Conservation (phyloP, 1,140 invertebrate species). For the Sipha flava region DNA sequence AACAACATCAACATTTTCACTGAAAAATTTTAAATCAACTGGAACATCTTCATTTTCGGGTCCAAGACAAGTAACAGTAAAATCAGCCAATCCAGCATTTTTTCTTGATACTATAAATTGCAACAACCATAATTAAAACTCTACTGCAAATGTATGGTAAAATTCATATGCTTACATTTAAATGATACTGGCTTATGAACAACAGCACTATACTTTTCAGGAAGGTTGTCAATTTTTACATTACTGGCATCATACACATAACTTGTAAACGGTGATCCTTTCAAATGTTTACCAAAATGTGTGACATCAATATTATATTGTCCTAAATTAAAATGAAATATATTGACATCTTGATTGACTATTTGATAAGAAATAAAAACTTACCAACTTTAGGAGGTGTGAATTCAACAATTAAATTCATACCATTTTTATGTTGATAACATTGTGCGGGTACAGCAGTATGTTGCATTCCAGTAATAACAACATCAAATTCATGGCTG, state of each 20-base stretch:
- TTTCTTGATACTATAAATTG: conserved; percentile 66
- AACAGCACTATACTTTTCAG: conserved; percentile 61
- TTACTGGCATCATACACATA: conserved; percentile 87
- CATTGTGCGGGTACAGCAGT: conserved; percentile 86
- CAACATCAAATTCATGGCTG: conserved; percentile 82
- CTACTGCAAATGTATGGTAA: neutral
- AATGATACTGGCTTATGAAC: conserved; percentile 77
- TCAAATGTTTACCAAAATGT: conserved; percentile 79
- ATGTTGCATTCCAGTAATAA: conserved; percentile 76
- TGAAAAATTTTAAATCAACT: conserved; percentile 64
- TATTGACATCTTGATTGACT: too few species aligned
- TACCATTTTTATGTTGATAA: conserved; percentile 88
- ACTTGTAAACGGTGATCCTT: conserved; percentile 92
- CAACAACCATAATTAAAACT: neutral
- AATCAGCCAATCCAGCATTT: conserved; percentile 79
- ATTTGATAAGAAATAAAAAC: too few species aligned
- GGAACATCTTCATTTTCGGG: conserved; percentile 80
- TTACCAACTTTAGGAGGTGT: conserved; percentile 68
- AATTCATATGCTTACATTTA: conserved; percentile 57
- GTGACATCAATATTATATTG: conserved; percentile 77
- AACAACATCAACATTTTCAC: conserved; percentile 64
- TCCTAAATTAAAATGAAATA: conserved; percentile 46
- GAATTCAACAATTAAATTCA: conserved; percentile 80
- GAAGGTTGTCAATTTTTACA: conserved; percentile 62
- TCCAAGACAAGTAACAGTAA: conserved; percentile 79